Evolutionary conservation across 2,888 invertebrate genomes (phyloP).

Genomic region (Volucella inflata): DNA sequence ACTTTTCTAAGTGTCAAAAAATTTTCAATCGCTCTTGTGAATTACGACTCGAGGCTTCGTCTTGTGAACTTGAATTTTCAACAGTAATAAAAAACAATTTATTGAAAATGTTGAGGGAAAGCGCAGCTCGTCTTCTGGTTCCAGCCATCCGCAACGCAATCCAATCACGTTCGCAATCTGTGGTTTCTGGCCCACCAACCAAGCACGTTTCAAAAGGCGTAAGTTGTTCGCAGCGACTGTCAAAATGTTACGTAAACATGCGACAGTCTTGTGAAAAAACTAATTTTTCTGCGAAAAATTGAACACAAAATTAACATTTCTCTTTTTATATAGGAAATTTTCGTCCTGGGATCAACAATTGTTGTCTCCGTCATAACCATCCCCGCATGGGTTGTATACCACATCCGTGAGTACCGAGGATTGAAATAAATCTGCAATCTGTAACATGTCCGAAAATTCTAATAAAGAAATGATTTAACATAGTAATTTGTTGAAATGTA

Average conservation of each 20-base stretch:
- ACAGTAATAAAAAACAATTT: conserved; percentile 1
- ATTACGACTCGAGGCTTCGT: conserved; percentile 1
- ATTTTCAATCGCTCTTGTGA: conserved; percentile 42
- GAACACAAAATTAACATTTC: neutral
- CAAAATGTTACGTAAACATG: conserved; percentile 80
- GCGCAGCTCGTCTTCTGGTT: conserved; percentile 80
- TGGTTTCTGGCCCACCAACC: conserved; percentile 82
- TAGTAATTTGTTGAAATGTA: conserved; percentile 26
- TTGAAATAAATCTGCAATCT: conserved; percentile 22
- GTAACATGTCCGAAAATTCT: conserved; percentile 11
- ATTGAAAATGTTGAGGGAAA: conserved; percentile 80
- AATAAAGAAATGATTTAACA: conserved; percentile 61
- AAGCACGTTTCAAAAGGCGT: conserved; percentile 81
- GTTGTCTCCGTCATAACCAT: conserved; percentile 73
- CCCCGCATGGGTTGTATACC: conserved; percentile 82
- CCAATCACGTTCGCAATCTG: conserved; percentile 82
- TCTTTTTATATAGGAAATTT: conserved; percentile 79
- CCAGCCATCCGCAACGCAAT: conserved; percentile 81
- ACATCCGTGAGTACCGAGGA: conserved; percentile 81
- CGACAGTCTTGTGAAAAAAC: neutral
- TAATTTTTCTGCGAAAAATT: neutral
- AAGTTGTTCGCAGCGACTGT: conserved; percentile 77
- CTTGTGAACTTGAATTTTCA: neutral
- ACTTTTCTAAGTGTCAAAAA: conserved; percentile 52
- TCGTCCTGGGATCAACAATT: conserved; percentile 78